Percentiles rank a stretch among this genome's conserved stretches.
Evolutionary conservation across 2,888 invertebrate genomes (phyloP).

Genomic region (Trissoscelio sp.): DNA sequence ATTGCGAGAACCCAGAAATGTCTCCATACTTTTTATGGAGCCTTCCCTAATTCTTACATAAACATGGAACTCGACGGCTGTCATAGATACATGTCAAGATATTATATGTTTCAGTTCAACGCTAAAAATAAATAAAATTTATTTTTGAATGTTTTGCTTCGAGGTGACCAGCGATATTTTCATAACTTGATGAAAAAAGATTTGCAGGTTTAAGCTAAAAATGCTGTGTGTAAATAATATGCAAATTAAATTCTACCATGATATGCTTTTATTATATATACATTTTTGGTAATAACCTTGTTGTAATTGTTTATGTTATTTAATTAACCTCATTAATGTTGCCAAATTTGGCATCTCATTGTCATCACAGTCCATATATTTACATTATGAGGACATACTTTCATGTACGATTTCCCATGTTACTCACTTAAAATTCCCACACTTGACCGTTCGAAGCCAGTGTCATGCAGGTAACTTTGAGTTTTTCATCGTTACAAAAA

Average conservation of each 20-base stretch:
- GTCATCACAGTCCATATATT: constrained; percentile 47
- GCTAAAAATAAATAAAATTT: constrained; percentile 46
- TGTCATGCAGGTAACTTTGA: background rate
- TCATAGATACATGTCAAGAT: constrained; percentile 38
- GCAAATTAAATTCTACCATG: background rate
- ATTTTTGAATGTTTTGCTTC: constrained; percentile 18
- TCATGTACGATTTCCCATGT: constrained; percentile 51
- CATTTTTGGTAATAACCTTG: constrained; percentile 32
- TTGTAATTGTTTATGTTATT: constrained; percentile 20
- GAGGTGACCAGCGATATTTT: constrained; percentile 3
- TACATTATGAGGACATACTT: constrained; percentile 31
- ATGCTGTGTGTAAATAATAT: background rate
- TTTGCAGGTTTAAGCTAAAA: background rate
- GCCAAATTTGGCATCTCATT: constrained; percentile 56
- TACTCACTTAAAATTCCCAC: constrained; percentile 37
- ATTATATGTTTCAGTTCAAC: constrained; percentile 13
- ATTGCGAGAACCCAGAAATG: constrained; percentile 17
- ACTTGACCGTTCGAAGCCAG: constrained; percentile 33
- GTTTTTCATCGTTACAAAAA: constrained; percentile 36
- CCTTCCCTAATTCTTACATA: constrained; percentile 38
- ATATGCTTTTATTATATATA: background rate
- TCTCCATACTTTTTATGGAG: background rate
- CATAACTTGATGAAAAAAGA: background rate
- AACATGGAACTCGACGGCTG: constrained; percentile 25
- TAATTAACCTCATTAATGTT: constrained; percentile 46